phyloP scores from a whole-genome alignment of 1,140 invertebrate species.

The Drosophila kepulauana region DNA sequence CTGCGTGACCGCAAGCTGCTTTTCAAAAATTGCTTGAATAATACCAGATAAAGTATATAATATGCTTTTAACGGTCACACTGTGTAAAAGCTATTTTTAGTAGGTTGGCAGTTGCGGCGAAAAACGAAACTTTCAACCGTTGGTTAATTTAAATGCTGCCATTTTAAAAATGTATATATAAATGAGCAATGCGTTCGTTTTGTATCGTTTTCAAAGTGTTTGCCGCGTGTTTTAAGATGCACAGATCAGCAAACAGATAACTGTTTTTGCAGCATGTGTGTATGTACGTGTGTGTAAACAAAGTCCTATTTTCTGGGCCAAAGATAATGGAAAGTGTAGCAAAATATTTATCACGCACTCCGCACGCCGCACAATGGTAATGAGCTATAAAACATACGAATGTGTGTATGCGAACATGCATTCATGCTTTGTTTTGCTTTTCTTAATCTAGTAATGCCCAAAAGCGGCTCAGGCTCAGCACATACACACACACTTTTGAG shows the following conservation, averaged over 20 bases:
- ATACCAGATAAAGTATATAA: neutral
- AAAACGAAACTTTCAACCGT: constrained; percentile 1
- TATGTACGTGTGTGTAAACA: constrained; percentile 5
- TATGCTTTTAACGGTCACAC: no score
- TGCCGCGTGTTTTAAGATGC: constrained; percentile 34
- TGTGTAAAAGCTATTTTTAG: neutral
- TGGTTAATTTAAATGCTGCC: no score
- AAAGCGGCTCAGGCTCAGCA: constrained; percentile 71
- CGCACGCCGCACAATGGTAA: constrained; percentile 79
- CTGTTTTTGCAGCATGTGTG: neutral
- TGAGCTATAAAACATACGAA: constrained; percentile 63
- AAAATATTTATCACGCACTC: constrained; percentile 84
- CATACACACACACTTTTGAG: constrained; percentile 1
- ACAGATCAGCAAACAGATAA: constrained; percentile 41
- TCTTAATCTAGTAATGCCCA: constrained; percentile 78
- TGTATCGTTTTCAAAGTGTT: constrained; percentile 28
- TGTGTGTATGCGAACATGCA: constrained; percentile 1
- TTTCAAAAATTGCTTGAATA: neutral
- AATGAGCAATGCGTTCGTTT: constrained; percentile 37
- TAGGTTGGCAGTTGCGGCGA: constrained; percentile 27
- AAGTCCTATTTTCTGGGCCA: constrained; percentile 6
- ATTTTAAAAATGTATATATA: neutral
- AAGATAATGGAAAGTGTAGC: constrained; percentile 75
- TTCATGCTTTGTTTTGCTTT: constrained; percentile 49
- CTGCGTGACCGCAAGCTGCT: neutral